phyloP scores from a whole-genome alignment of 2,888 invertebrate species.

The Drosophila aldrichi region DNA sequence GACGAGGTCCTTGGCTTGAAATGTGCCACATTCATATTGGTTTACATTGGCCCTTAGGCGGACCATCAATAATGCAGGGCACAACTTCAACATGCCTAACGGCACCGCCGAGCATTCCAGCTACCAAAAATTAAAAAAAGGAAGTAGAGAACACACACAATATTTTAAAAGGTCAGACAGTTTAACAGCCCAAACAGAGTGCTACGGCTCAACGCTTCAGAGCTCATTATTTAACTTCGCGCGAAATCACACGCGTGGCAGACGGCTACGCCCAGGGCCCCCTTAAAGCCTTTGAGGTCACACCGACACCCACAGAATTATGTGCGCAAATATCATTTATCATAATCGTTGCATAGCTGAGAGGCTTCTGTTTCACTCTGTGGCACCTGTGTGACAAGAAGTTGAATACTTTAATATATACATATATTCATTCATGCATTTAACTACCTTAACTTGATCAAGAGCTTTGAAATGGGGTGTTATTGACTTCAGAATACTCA shows the following conservation, averaged over 20 bases:
- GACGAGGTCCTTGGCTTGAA: slow-evolving; percentile 18
- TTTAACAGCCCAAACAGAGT: slow-evolving; percentile 34
- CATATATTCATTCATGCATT: too few relatives aligned
- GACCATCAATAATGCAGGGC: slow-evolving; percentile 40
- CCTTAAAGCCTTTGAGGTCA: slow-evolving; percentile 30
- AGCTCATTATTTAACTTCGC: slow-evolving; percentile 54
- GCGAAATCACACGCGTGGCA: slow-evolving; percentile 15
- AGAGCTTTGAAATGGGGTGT: too few relatives aligned
- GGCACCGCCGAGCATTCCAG: slow-evolving; percentile 39
- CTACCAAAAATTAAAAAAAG: background rate
- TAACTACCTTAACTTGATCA: too few relatives aligned
- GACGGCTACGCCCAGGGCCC: slow-evolving; percentile 22
- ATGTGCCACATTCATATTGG: slow-evolving; percentile 23
- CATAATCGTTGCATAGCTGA: slow-evolving; percentile 30
- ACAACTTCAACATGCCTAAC: slow-evolving; percentile 58
- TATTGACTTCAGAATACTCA: too few relatives aligned
- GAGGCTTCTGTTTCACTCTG: background rate
- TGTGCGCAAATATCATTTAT: slow-evolving; percentile 47
- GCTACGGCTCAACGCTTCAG: slow-evolving; percentile 29
- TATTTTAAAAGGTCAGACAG: slow-evolving; percentile 47
- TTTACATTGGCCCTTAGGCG: slow-evolving; percentile 15
- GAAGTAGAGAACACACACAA: background rate
- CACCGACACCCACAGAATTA: slow-evolving; percentile 3
- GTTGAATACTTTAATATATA: background rate
- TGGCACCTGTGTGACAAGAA: background rate